These are phyloP conservation scores for Stegana nigrithorax DNA, from an alignment of 2,888 invertebrate species.

Conservation along the genomic window DNA sequence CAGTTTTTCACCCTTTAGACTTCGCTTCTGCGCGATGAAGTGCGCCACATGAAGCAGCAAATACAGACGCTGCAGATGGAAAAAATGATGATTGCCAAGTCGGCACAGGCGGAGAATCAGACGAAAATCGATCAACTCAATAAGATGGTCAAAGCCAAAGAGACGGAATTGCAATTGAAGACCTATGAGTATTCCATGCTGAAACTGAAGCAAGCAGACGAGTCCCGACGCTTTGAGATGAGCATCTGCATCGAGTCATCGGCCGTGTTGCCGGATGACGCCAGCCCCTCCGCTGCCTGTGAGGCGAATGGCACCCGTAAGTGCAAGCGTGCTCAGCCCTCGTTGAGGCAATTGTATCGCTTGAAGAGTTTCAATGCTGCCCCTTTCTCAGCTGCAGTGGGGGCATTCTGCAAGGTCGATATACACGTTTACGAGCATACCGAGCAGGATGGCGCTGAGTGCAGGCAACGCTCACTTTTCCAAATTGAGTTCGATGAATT, in stretches of 20 bases:
- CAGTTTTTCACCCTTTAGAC: slow-evolving; percentile 45
- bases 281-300: too few relatives aligned
- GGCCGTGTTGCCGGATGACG: too few relatives aligned
- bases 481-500: slow-evolving; percentile 57
- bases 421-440: slow-evolving; percentile 41
- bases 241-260: slow-evolving; percentile 34
- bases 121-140: slow-evolving; percentile 55
- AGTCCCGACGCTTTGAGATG: slow-evolving; percentile 37
- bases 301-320: neutral
- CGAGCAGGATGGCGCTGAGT: slow-evolving; percentile 32
- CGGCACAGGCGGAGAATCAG: slow-evolving; percentile 50
- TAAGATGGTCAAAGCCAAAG: slow-evolving; percentile 57
- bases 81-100: slow-evolving; percentile 53
- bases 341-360: slow-evolving; percentile 37
- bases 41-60: slow-evolving; percentile 61
- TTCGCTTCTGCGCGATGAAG: slow-evolving; percentile 58
- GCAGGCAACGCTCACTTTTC: slow-evolving; percentile 51
- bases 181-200: slow-evolving; percentile 53
- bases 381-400: slow-evolving; percentile 4
- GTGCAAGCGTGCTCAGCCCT: neutral
- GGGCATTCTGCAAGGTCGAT: neutral
- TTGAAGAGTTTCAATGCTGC: slow-evolving; percentile 42
- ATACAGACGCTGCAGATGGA: slow-evolving; percentile 60
- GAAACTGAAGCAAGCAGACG: slow-evolving; percentile 54
- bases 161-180: slow-evolving; percentile 54